Base-by-base conservation (phyloP, 2,797 vertebrate species). In the Echiichthys vipera region DNA sequence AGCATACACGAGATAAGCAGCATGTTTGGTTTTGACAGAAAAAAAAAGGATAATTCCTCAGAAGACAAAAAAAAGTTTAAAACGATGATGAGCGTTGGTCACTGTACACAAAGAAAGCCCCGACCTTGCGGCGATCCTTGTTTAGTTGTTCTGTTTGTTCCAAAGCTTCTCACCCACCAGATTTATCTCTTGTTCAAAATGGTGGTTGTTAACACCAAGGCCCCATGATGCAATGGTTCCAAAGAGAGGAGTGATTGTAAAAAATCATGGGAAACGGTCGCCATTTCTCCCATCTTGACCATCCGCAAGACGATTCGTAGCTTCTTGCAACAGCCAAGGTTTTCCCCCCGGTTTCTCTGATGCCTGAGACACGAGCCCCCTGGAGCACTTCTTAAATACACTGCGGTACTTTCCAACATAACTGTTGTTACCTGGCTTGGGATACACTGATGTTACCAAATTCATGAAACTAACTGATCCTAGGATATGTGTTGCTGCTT, bases 1-100 rank as follows among this genome's bases (percentile, higher is more conserved):
- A 92, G 91, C 93, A 90, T 87, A 91, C 91, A 93, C 74, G 54
- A 93, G 89, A 91, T 86, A 93, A 95, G 94, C 94, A 95, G 94
- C 94, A 95, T 91, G 93, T 94, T 94, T 93, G 91, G 92, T 94
- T 94, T 90, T 45, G 83, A 92, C 89, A 86, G 78, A 84, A 88
- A 87, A 57, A 69, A 71, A 55, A 54, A 62, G 69, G 51, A 78
- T 65, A 81, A 75, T 81, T 89, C 79, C 74, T 86, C 71, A 53
- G 80, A 82, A 83, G 88, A 93, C 85, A 75, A n/a, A n/a, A 88
- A 79, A 79, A 70, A 67, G 77, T 91, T 83, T 47, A 27, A 85
- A 86, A 85, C 53, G 87, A 86, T 65, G 78, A 90, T 88, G 87
- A 92, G 86, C 40, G 40, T 91, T 92, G 91, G 92, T 91, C 92